phyloP scores from a whole-genome alignment of 2,888 invertebrate species.

The Plagodis pulveraria region DNA sequence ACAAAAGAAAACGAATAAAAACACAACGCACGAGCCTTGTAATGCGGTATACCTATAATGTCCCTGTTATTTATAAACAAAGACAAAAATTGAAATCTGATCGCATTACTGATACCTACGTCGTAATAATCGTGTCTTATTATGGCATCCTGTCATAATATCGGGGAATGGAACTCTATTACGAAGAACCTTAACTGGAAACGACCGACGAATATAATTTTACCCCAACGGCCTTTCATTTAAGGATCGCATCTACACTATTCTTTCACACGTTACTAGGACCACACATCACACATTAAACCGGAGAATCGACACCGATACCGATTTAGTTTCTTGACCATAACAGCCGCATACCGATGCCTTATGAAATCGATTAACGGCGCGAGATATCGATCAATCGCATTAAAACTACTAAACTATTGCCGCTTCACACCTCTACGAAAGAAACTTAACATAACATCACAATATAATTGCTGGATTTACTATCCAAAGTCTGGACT shows the following conservation, averaged over 20 bases:
- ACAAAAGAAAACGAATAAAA: slow-evolving; percentile 22
- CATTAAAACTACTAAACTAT: slow-evolving; percentile 63
- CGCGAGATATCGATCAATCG: slow-evolving; percentile 60
- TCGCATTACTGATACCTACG: slow-evolving; percentile 54
- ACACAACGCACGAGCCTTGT: slow-evolving; percentile 31
- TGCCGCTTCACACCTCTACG: slow-evolving; percentile 57
- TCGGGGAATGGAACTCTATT: slow-evolving; percentile 51
- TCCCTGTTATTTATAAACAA: slow-evolving; percentile 45
- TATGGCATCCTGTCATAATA: slow-evolving; percentile 69
- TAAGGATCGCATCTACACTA: slow-evolving; percentile 47
- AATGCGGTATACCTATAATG: slow-evolving; percentile 33
- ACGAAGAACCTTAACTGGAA: slow-evolving; percentile 17
- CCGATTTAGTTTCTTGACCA: slow-evolving; percentile 56
- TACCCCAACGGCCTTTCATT: slow-evolving; percentile 32
- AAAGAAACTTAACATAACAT: slow-evolving; percentile 47
- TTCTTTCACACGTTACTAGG: slow-evolving; percentile 59
- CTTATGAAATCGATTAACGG: slow-evolving; percentile 63
- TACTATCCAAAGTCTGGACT: slow-evolving; percentile 38
- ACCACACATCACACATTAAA: slow-evolving; percentile 67
- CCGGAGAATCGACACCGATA: slow-evolving; percentile 56
- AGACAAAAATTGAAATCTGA: slow-evolving; percentile 56
- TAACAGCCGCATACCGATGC: slow-evolving; percentile 59
- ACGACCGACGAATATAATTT: slow-evolving; percentile 18
- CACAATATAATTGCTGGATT: slow-evolving; percentile 43
- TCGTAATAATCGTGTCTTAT: slow-evolving; percentile 65